These are phyloP conservation scores for Lepidurus arcticus DNA, from an alignment of 1,140 invertebrate genomes.

Conservation along the genomic window DNA sequence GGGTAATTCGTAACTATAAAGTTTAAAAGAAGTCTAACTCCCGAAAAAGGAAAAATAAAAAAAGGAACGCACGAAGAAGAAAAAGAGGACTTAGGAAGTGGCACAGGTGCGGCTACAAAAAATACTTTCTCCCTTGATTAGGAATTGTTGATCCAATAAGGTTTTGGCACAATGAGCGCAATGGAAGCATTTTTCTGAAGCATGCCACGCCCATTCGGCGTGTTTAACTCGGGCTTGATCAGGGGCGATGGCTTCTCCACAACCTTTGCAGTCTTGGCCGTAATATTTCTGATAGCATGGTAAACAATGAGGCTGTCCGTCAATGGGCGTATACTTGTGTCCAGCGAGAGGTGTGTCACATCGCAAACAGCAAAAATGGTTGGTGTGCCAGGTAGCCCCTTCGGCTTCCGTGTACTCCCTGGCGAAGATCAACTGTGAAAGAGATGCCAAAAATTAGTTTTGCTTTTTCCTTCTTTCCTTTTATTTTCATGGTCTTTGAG, in stretches of 20 bases:
- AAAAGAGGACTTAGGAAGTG: background rate
- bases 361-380: constrained; percentile 81
- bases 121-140: constrained; percentile 41
- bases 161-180: constrained; percentile 65
- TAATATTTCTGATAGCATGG: constrained; percentile 69
- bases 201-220: constrained; percentile 71
- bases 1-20: too few species aligned
- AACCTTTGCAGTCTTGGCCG: constrained; percentile 64
- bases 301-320: constrained; percentile 68
- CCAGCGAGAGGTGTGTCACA: constrained; percentile 75
- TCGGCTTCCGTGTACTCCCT: constrained; percentile 77
- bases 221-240: constrained; percentile 68
- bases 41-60: background rate
- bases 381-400: constrained; percentile 72
- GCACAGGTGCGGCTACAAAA: constrained; percentile 42
- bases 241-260: constrained; percentile 62
- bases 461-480: background rate
- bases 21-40: too few species aligned
- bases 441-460: constrained; percentile 36
- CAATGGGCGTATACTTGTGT: constrained; percentile 65
- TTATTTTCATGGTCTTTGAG: background rate
- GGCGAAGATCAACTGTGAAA: constrained; percentile 66
- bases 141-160: constrained; percentile 58
- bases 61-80: background rate
- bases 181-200: constrained; percentile 63